These are phyloP conservation scores for Tachypleus tridentatus DNA, from an alignment of 1,140 invertebrate genomes.

Conservation along the genomic window DNA sequence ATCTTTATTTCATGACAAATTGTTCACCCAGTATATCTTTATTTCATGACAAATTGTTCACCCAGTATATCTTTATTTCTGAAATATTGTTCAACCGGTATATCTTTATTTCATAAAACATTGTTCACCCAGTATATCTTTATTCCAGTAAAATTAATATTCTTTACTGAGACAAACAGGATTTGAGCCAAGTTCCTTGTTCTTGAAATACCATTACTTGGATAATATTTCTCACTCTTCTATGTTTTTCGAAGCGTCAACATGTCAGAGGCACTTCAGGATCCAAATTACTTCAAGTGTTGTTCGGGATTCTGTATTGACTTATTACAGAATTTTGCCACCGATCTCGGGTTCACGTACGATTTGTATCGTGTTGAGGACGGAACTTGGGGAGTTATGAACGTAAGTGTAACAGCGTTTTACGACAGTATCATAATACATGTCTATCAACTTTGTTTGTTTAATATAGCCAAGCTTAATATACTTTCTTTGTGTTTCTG, in stretches of 20 bases:
- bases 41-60: too few relatives aligned
- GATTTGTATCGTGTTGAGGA: slow-evolving; percentile 88
- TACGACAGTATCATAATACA: too few relatives aligned
- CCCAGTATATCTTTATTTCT: too few relatives aligned
- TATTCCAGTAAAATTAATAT: slow-evolving; percentile 42
- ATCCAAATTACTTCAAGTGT: slow-evolving; percentile 72
- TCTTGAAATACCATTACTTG: background rate
- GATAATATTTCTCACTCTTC: too few relatives aligned
- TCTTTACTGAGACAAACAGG: background rate
- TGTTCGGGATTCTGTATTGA: slow-evolving; percentile 98
- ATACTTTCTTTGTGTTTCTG: too few relatives aligned
- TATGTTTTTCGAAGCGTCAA: slow-evolving; percentile 48
- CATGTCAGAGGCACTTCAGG: slow-evolving; percentile 58
- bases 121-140: too few relatives aligned
- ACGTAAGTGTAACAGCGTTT: slow-evolving; percentile 11
- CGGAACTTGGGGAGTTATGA: slow-evolving; percentile 70
- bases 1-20: too few relatives aligned
- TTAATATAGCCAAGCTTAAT: too few relatives aligned
- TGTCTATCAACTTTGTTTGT: too few relatives aligned
- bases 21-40: too few relatives aligned
- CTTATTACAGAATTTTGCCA: slow-evolving; percentile 46
- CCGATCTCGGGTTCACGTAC: slow-evolving; percentile 90
- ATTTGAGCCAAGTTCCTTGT: background rate
- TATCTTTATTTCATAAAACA: too few relatives aligned
- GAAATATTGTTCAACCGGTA: too few relatives aligned